Evolutionary conservation across 37 sponge, comb jelly and placozoan species (phyloP).

Genomic region (Chondrosia reniformis): DNA sequence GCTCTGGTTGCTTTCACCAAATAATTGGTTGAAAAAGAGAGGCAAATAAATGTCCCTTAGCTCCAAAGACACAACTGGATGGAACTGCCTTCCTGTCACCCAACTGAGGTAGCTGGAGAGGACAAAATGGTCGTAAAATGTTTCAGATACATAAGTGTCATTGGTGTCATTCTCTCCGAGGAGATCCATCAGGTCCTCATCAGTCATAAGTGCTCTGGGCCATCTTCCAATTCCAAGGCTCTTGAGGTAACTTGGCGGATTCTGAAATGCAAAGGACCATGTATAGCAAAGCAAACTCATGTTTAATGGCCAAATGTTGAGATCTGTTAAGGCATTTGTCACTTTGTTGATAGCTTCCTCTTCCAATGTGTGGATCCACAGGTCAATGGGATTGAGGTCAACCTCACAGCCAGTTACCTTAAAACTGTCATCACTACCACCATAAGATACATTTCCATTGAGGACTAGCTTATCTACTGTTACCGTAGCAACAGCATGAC

Average conservation of each 20-base stretch:
- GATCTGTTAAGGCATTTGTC: not conserved
- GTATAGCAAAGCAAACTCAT: not conserved
- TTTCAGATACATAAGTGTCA: not conserved
- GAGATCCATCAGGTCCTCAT: not conserved
- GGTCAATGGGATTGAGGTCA: conserved; percentile 4
- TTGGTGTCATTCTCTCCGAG: not conserved
- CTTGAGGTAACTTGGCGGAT: not conserved
- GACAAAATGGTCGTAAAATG: not conserved
- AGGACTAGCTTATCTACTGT: not conserved
- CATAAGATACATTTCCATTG: not conserved
- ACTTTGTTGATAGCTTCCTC: not conserved
- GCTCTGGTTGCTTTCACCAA: not conserved
- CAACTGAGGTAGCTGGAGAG: too few species aligned
- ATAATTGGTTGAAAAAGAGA: conserved; percentile 1
- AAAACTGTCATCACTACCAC: not conserved
- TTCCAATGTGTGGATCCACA: not conserved
- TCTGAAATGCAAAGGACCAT: not conserved
- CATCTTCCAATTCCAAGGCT: not conserved
- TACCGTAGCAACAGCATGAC: not conserved
- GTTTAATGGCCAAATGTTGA: conserved; percentile 17
- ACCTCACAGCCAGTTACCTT: not conserved
- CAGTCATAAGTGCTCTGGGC: not conserved
- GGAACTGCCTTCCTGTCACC: too few species aligned
- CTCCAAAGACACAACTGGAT: not conserved
- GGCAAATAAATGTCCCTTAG: not conserved